Conservation (phyloP, 2,797 vertebrate genomes). For the Coendou prehensilis region DNA sequence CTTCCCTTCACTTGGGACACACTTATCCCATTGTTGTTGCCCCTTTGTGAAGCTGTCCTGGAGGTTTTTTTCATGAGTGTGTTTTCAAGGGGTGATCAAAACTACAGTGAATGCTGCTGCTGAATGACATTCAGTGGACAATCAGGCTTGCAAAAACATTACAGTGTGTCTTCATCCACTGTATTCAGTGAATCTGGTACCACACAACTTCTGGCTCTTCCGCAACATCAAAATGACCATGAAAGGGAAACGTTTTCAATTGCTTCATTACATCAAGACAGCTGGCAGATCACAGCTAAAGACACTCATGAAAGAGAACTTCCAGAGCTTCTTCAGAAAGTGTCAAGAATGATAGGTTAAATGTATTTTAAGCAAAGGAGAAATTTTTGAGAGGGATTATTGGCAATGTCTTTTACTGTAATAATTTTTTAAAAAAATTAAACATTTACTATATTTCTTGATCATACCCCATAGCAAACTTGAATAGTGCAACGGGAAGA, state of each 20-base stretch:
- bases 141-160: background rate
- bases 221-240: background rate
- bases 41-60: background rate
- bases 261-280: background rate
- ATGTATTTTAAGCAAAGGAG: background rate
- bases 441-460: background rate
- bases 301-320: background rate
- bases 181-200: background rate
- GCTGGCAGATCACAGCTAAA: background rate
- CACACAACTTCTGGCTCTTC: background rate
- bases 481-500: background rate
- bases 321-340: background rate
- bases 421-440: background rate
- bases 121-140: background rate
- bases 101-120: background rate
- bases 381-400: background rate
- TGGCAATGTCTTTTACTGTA: background rate
- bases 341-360: background rate
- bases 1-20: background rate
- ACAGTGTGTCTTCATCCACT: background rate
- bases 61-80: background rate
- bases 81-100: background rate
- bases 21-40: background rate
- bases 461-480: background rate
- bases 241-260: background rate